Evolutionary conservation across 2,797 vertebrate genomes (phyloP), one percentile per base, ranked within the genome.

Genomic region (Thalassophryne amazonica): DNA sequence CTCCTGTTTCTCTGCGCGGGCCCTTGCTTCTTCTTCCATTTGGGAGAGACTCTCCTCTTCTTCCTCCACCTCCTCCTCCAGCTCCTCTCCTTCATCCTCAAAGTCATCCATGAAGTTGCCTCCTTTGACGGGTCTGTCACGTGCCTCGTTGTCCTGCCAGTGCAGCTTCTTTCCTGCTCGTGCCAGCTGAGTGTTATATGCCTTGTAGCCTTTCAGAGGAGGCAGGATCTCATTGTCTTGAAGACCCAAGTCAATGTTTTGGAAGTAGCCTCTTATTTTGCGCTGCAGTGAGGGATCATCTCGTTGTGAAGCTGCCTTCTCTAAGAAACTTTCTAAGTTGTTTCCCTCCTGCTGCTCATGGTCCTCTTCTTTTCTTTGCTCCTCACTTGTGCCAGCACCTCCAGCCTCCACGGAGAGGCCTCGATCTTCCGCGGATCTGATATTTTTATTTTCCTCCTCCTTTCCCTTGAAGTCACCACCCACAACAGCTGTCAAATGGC

Each of bases 1-100:
- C 73, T 94, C 94, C 62, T 93, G 92, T 36, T 95, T 91, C 76
- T 95, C 90, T 1, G 90, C 90, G 1, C 78, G 85, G 0, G 88
- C 90, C 36, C 82, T 80, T 0, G 85, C 89, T 72, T 91, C 90
- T 65, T 91, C 90, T 22, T 87, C 86, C 59, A 84, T 78, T 25
- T 78, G 88, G 17, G 88, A 81, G 42, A 91, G 78, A 48, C 90
- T 89, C 69, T 93, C 87, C 52, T 93, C 91, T 48, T 93, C 92
- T 23, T 90, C 91, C 43, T 90, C 80, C 2, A 88, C 81, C 18
- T 90, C 86, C 60, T 87, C 85, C 76, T 83, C 81, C 65, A 82
- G 58, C 45, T 90, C 88, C 47, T 83, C 86, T 36, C 84, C 81
- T 14, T 88, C 88, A 6, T 78, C 79, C 53, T 89, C 84, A 51